phyloP scores from a whole-genome alignment of 2,888 invertebrate species.

The Polymixis lichenea region DNA sequence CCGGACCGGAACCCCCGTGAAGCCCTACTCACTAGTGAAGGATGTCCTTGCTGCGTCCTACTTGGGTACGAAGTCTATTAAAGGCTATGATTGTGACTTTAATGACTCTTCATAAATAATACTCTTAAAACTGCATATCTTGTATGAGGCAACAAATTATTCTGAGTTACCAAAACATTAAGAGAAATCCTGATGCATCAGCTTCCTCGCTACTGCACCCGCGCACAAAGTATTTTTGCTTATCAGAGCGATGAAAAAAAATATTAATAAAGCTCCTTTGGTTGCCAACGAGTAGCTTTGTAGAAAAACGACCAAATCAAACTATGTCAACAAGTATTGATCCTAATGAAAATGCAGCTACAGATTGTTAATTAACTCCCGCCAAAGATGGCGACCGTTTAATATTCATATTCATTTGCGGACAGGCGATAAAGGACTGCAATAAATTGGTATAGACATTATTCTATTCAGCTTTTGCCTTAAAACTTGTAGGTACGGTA shows the following conservation, averaged over 20 bases:
- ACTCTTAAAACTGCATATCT: no score
- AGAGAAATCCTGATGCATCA: not conserved
- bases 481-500: not conserved
- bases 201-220: not conserved
- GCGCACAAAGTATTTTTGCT: not conserved
- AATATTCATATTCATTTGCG: constrained; percentile 36
- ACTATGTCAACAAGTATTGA: constrained; percentile 34
- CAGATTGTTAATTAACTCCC: constrained; percentile 38
- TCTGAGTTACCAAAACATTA: not conserved
- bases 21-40: no score
- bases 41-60: no score
- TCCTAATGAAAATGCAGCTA: constrained; percentile 42
- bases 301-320: not conserved
- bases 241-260: not conserved
- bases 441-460: constrained; percentile 19
- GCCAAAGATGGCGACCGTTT: constrained; percentile 16
- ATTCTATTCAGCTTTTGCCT: not conserved
- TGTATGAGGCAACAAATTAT: not conserved
- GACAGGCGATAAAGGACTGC: constrained; percentile 12
- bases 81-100: not conserved
- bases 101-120: not conserved
- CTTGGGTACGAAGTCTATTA: no score
- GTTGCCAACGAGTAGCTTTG: not conserved
- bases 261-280: constrained; percentile 19
- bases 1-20: no score